phyloP scores from a whole-genome alignment of 2,113 vertebrate genomes.

The Boulengeromyrus knoepffleri region DNA sequence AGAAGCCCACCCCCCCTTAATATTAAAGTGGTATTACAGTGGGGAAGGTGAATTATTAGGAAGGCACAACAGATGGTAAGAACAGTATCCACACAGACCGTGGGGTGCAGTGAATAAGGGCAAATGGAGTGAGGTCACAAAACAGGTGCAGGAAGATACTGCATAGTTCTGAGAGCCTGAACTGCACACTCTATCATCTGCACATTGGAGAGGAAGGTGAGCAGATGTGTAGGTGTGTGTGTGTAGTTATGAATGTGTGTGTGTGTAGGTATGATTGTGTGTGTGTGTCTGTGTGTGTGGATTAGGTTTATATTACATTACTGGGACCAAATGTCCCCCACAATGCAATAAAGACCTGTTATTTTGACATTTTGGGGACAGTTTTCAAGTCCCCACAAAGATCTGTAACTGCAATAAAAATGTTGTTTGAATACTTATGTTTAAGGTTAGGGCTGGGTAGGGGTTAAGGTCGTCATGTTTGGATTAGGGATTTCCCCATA shows the following conservation, averaged over 20 bases:
- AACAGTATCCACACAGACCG: neutral
- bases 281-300: no score
- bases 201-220: neutral
- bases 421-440: no score
- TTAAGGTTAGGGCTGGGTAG: no score
- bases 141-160: neutral
- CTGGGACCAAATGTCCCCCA: no score
- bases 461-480: no score
- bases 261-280: neutral
- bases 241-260: neutral
- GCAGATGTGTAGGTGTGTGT: neutral
- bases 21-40: neutral
- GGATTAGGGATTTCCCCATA: no score
- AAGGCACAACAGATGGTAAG: constrained; percentile 1
- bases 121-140: neutral
- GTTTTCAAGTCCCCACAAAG: no score
- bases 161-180: neutral
- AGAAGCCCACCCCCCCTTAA: neutral
- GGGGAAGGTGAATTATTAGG: neutral
- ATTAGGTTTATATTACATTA: no score
- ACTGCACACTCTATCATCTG: neutral
- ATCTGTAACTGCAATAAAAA: no score
- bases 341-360: no score
- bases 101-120: neutral
- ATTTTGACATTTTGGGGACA: no score